Conservation (phyloP, 2,888 invertebrate species). For the Andrena flavipes region DNA sequence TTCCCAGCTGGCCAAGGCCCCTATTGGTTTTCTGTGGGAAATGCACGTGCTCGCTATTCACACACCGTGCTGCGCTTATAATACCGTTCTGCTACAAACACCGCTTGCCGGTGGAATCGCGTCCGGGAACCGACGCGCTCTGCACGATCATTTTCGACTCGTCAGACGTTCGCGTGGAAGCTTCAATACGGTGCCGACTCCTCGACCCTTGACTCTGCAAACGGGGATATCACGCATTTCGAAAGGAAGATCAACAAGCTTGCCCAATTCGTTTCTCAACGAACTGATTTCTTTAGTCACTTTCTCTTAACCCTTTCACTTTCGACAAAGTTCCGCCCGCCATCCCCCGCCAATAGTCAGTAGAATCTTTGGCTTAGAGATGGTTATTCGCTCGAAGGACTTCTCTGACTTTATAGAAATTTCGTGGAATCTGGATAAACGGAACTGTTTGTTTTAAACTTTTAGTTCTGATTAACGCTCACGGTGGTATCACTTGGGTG, state of each 20-base stretch:
- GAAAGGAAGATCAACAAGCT: background rate
- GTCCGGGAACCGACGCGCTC: conserved; percentile 50
- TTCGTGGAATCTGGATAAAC: no score
- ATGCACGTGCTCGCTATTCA: conserved; percentile 83
- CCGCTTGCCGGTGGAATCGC: conserved; percentile 56
- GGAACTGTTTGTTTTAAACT: no score
- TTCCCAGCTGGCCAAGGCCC: conserved; percentile 84
- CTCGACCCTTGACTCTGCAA: background rate
- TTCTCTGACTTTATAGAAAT: background rate
- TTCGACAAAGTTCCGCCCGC: background rate
- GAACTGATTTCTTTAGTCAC: background rate
- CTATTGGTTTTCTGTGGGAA: conserved; percentile 84
- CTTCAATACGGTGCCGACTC: background rate
- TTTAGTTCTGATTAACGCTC: no score
- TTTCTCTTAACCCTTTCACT: conserved; percentile 1
- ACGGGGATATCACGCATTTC: conserved; percentile 17
- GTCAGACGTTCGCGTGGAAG: conserved; percentile 1
- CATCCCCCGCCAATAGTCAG: background rate
- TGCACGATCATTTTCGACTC: conserved; percentile 45
- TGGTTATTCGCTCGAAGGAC: no score
- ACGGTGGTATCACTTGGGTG: no score
- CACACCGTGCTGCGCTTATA: conserved; percentile 70
- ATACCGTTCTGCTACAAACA: conserved; percentile 67
- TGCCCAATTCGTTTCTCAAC: background rate
- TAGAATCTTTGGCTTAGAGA: background rate